Evolutionary conservation across 2,888 invertebrate species (phyloP).

Genomic region (Hololepta plana): DNA sequence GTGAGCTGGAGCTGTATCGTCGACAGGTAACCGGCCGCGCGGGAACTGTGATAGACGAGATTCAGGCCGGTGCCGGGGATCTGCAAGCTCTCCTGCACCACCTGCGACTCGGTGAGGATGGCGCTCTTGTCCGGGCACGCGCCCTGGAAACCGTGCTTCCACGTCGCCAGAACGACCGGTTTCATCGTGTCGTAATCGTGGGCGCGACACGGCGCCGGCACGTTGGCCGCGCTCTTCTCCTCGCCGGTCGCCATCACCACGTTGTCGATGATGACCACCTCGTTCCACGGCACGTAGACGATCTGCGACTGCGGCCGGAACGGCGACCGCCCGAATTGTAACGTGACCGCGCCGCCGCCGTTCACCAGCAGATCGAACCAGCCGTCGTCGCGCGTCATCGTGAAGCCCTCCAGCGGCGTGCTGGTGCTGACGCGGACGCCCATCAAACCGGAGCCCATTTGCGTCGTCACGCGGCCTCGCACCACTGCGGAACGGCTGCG

Average conservation of each 20-base stretch:
- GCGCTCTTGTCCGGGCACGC: constrained; percentile 87
- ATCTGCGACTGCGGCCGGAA: constrained; percentile 78
- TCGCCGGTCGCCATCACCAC: constrained; percentile 70
- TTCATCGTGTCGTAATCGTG: constrained; percentile 89
- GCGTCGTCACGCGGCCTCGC: constrained; percentile 82
- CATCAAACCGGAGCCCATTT: constrained; percentile 81
- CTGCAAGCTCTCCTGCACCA: constrained; percentile 85
- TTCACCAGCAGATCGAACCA: constrained; percentile 98
- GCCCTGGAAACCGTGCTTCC: constrained; percentile 90
- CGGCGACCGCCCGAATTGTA: constrained; percentile 85
- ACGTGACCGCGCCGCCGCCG: constrained; percentile 92
- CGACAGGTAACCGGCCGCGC: constrained; percentile 83
- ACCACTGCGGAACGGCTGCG: constrained; percentile 91
- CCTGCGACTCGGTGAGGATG: constrained; percentile 79
- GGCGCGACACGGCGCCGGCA: constrained; percentile 63
- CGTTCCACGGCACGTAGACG: constrained; percentile 92
- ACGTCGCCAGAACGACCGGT: constrained; percentile 81
- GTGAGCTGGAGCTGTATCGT: constrained; percentile 84
- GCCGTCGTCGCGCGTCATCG: constrained; percentile 77
- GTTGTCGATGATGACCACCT: constrained; percentile 89
- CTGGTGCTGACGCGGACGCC: constrained; percentile 92
- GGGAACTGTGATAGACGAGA: constrained; percentile 88
- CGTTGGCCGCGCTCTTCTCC: constrained; percentile 45
- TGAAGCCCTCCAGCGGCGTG: constrained; percentile 90
- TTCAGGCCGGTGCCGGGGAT: constrained; percentile 92